Evolutionary conservation across 2,888 invertebrate genomes (phyloP).

Genomic region (Dione vanillae): DNA sequence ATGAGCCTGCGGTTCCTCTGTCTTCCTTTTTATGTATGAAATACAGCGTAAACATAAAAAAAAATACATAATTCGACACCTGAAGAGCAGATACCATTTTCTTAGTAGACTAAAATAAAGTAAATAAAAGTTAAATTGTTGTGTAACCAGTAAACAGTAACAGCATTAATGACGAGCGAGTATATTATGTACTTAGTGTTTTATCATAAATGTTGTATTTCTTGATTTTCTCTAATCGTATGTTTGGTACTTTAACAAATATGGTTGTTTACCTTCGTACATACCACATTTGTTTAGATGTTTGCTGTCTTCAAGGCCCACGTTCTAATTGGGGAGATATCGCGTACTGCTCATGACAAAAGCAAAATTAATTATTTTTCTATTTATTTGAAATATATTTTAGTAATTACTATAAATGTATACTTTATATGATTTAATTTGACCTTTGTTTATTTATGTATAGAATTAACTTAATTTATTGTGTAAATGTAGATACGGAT

Average conservation of each 20-base stretch:
- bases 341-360: conserved; percentile 3
- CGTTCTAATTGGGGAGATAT: conserved; percentile 34
- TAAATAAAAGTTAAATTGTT: no score
- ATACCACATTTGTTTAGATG: conserved; percentile 35
- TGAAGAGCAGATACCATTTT: no score
- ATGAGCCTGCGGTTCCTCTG: no score
- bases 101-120: no score
- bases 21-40: no score
- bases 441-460: background rate
- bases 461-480: no score
- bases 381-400: background rate
- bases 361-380: background rate
- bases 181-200: background rate
- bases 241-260: conserved; percentile 7
- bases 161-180: background rate
- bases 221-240: background rate
- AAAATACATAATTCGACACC: no score
- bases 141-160: no score
- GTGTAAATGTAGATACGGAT: no score
- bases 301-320: conserved; percentile 35
- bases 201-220: conserved; percentile 13
- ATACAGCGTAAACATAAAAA: no score
- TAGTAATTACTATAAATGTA: background rate
- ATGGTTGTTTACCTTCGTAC: conserved; percentile 25
- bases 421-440: background rate